Base-by-base conservation (phyloP, 2,888 invertebrate genomes). In the Brachypalpus laphriformis region DNA sequence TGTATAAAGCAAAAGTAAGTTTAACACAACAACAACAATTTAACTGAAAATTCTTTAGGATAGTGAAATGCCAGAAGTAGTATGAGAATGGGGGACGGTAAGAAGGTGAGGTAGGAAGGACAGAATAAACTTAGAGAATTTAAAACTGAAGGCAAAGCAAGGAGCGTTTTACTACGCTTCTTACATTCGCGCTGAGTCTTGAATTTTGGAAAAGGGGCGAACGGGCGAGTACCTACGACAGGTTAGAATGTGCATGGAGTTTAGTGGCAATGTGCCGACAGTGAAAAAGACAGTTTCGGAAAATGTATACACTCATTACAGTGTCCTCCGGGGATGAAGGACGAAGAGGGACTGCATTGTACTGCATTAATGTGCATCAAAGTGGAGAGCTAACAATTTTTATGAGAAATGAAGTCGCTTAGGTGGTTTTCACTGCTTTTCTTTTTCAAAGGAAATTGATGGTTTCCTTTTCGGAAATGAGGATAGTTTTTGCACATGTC, bases 1-100 rank as follows among this genome's bases (percentile, higher is more conserved):
- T 82, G 71, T 68, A 82, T 83, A 83, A 83, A 75, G 83, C 68
- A 83, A 83, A 80, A 83, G 82, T 72, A 77, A 82, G 83, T 83
- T 83, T 83, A 78, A 34, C 63, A 80, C 78, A 80, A 80, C 18
- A 57, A 57, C 31, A 71, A 76, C 59, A 81, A 59, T 71, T 81
- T 75, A 76, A 54, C 47, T 66, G 65, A 57, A 81, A 85, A 81
- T 80, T 85, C 81, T 31, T 81, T 56, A 65, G 83, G 37, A 74
- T 85, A 75, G 80, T 57, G 70, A 85, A 81, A 68, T 54, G 80
- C 42, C 57, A 70, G 49, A 61, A 51, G 77, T 74, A 40, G 49
- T 49, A 14, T 34, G 47, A 47, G 45, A 31, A 34, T 14, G 9
- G 56, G 51, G 16, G 34, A n/a, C n/a, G 16, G 25, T 18, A 22